Conservation (phyloP, 2,888 invertebrate genomes). For the Andrena chrysosceles region DNA sequence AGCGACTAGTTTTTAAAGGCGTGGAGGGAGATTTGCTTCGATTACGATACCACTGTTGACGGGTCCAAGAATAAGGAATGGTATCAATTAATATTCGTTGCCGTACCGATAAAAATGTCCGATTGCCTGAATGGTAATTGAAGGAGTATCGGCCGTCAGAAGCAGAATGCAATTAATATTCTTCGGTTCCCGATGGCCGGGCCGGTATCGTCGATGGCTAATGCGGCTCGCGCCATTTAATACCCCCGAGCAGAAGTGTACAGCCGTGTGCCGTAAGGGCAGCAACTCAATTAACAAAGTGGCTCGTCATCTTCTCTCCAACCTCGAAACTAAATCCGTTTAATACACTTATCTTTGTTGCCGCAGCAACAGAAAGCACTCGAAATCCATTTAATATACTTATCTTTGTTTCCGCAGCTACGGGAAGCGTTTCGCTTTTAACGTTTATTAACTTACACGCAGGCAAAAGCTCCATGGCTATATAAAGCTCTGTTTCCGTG, state of each 20-base stretch:
- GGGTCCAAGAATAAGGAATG: neutral
- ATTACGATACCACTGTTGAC: neutral
- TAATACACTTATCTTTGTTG: conserved; percentile 81
- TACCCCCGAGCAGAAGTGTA: conserved; percentile 57
- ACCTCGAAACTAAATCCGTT: conserved; percentile 73
- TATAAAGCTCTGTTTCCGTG: conserved; percentile 43
- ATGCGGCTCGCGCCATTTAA: conserved; percentile 65
- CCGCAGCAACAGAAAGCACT: conserved; percentile 76
- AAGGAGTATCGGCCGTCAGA: neutral
- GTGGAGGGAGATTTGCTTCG: neutral
- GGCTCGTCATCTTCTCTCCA: conserved; percentile 72
- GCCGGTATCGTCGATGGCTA: conserved; percentile 52
- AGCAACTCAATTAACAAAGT: conserved; percentile 75
- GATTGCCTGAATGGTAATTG: conserved; percentile 7
- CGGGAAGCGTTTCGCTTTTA: conserved; percentile 76
- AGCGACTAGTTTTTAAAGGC: conserved; percentile 6
- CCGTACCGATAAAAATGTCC: conserved; percentile 3
- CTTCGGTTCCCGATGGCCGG: conserved; percentile 28
- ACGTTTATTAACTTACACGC: conserved; percentile 80
- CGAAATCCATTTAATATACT: conserved; percentile 81
- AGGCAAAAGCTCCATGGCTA: conserved; percentile 57
- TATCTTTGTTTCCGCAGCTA: conserved; percentile 81
- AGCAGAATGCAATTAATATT: conserved; percentile 45
- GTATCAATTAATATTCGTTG: neutral
- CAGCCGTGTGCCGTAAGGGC: conserved; percentile 51